These are phyloP conservation scores for Clepsis dumicolana DNA, from an alignment of 2,888 invertebrate species.

Conservation along the genomic window DNA sequence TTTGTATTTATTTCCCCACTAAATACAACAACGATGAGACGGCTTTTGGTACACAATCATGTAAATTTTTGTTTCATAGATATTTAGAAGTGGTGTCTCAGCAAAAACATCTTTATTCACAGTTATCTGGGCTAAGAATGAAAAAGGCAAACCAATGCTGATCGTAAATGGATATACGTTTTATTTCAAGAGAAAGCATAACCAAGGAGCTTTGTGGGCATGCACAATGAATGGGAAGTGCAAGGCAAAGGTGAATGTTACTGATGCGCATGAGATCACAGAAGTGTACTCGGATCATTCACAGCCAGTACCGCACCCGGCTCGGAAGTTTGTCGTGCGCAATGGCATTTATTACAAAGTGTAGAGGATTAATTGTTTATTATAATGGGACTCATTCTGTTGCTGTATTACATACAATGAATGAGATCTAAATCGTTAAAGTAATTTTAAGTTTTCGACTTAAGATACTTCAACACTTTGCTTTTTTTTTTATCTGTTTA, in stretches of 20 bases:
- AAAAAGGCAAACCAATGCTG: constrained; percentile 17
- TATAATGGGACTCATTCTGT: no score
- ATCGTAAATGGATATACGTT: constrained; percentile 45
- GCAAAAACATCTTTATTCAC: no score
- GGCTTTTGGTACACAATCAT: no score
- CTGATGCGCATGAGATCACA: not conserved
- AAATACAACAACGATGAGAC: no score
- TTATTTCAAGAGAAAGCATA: constrained; percentile 33
- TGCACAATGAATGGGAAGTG: constrained; percentile 42
- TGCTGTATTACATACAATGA: no score
- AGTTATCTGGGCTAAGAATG: constrained; percentile 7
- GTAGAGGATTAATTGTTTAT: not conserved
- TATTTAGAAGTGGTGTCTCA: no score
- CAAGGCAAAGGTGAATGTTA: constrained; percentile 40
- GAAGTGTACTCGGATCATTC: not conserved
- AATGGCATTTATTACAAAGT: constrained; percentile 21
- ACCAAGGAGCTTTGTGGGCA: not conserved
- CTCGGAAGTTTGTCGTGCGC: constrained; percentile 23
- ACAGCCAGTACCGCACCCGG: not conserved
- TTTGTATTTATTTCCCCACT: no score
- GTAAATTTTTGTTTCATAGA: no score
- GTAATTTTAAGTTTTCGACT: no score
- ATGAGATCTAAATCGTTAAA: no score
- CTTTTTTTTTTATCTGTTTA: no score
- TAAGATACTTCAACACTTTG: no score